Conservation (phyloP, 2,113 vertebrate species). For the Cromileptes altivelis region DNA sequence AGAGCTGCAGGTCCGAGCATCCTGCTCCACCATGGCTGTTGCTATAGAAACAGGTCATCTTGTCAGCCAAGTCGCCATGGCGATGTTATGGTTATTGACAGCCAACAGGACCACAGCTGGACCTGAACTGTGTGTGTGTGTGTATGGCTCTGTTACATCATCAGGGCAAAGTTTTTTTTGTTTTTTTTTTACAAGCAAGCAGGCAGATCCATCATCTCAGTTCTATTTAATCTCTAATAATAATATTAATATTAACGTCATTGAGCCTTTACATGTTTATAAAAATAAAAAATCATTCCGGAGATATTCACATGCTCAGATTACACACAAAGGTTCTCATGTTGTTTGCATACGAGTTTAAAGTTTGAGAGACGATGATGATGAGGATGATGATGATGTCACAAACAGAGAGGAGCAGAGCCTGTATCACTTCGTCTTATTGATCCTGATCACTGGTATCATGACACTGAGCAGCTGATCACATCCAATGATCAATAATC, state of each 20-base stretch:
- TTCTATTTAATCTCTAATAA: constrained; percentile 49
- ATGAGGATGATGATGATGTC: constrained; percentile 2
- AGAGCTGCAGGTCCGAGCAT: constrained; percentile 52
- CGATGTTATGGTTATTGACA: constrained; percentile 23
- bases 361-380: constrained; percentile 6
- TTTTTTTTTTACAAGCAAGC: constrained; percentile 66
- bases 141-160: constrained; percentile 63
- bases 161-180: constrained; percentile 26
- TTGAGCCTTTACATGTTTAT: constrained; percentile 65
- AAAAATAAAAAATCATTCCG: constrained; percentile 82
- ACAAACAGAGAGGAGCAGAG: neutral
- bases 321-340: constrained; percentile 40
- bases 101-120: constrained; percentile 50
- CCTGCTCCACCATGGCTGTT: constrained; percentile 41
- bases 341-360: constrained; percentile 68
- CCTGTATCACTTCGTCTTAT: neutral
- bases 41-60: constrained; percentile 41
- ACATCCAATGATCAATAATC: neutral
- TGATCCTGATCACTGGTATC: neutral
- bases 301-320: constrained; percentile 75
- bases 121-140: constrained; percentile 50
- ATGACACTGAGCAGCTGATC: neutral
- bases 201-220: constrained; percentile 57
- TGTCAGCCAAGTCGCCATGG: constrained; percentile 40
- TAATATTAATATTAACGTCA: constrained; percentile 18